These are phyloP conservation scores for Miichthys miiuy DNA, from an alignment of 2,797 vertebrate species.

Conservation along the genomic window DNA sequence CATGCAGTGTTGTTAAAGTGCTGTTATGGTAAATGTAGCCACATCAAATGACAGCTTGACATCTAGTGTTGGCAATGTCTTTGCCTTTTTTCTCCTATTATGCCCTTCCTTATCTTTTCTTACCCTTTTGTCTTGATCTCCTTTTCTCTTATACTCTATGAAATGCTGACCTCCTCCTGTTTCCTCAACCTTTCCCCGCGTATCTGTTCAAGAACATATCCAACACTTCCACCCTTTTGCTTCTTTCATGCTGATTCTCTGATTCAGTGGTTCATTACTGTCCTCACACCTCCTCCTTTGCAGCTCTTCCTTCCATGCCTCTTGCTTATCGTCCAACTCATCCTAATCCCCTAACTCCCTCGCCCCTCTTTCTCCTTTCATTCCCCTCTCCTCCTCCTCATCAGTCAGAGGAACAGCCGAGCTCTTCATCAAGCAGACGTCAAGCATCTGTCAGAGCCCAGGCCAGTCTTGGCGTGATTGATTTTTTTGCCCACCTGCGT, in stretches of 20 bases:
- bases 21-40: conserved; percentile 37
- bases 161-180: conserved; percentile 28
- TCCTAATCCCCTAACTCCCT: conserved; percentile 32
- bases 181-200: background rate
- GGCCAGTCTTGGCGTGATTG: conserved; percentile 69
- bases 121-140: background rate
- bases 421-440: conserved; percentile 74
- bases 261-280: conserved; percentile 36
- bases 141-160: background rate
- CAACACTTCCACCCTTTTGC: conserved; percentile 11
- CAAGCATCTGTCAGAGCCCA: conserved; percentile 70
- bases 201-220: conserved; percentile 6
- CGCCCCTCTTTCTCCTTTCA: conserved; percentile 7
- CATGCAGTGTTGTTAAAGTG: conserved; percentile 29
- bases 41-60: conserved; percentile 48
- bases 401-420: conserved; percentile 51
- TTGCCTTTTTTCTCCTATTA: background rate
- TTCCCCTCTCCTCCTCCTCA: conserved; percentile 13
- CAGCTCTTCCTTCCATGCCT: conserved; percentile 8
- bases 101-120: background rate
- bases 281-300: conserved; percentile 16
- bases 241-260: conserved; percentile 33
- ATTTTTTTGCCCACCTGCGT: conserved; percentile 76
- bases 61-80: conserved; percentile 22
- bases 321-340: conserved; percentile 33